phyloP scores from a whole-genome alignment of 1,140 invertebrate species.

The Drosophila albomicans region DNA sequence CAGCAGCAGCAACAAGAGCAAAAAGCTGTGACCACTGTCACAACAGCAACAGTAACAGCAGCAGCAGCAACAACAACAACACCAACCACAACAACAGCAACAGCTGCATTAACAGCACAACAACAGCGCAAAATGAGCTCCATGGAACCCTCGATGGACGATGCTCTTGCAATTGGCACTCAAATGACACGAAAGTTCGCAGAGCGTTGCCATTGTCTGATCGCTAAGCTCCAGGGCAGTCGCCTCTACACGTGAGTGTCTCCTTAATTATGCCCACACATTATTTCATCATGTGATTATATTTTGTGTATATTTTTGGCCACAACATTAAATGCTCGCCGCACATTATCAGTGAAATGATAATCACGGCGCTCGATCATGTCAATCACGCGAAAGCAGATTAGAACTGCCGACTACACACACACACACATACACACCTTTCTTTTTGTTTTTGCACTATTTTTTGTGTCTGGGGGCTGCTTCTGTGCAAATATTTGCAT shows the following conservation, averaged over 20 bases:
- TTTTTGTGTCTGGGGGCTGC: background rate
- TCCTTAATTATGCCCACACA: background rate
- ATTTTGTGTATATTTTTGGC: background rate
- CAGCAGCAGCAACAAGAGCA: conserved; percentile 7
- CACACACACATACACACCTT: conserved; percentile 1
- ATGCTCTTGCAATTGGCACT: conserved; percentile 77
- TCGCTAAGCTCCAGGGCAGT: conserved; percentile 69
- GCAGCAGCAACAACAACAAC: conserved; percentile 11
- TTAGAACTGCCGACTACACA: conserved; percentile 5
- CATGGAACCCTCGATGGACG: conserved; percentile 78
- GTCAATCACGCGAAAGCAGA: conserved; percentile 54
- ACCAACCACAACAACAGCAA: conserved; percentile 20
- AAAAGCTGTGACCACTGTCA: conserved; percentile 3
- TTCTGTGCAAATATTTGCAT: conserved; percentile 30
- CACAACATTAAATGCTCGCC: background rate
- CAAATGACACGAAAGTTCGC: conserved; percentile 74
- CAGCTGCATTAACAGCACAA: conserved; percentile 53
- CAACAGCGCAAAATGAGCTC: conserved; percentile 72
- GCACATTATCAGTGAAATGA: conserved; percentile 50
- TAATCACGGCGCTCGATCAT: conserved; percentile 59
- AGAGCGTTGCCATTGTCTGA: conserved; percentile 61
- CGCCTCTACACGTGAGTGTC: conserved; percentile 74
- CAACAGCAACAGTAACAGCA: conserved; percentile 5
- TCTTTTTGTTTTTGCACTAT: conserved; percentile 27
- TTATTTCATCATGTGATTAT: conserved; percentile 51